These are phyloP conservation scores for Cottoperca gobio DNA, from an alignment of 2,797 vertebrate genomes.

Conservation along the genomic window DNA sequence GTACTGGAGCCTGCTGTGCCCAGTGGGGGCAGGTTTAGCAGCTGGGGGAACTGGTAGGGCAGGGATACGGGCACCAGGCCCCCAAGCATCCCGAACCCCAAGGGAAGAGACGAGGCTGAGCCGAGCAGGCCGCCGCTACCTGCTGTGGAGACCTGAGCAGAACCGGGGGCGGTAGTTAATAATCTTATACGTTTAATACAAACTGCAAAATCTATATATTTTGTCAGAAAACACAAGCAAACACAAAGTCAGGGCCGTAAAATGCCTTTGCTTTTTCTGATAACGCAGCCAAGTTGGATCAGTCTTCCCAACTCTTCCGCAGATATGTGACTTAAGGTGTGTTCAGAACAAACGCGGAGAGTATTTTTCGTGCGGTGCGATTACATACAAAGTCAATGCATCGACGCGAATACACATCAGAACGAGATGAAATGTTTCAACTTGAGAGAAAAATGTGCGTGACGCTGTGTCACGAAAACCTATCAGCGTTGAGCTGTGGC, in stretches of 20 bases:
- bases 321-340: too few species aligned
- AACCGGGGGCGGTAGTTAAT: too few species aligned
- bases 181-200: neutral
- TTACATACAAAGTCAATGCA: too few species aligned
- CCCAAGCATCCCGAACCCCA: slow-evolving; percentile 95
- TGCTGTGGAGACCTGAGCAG: slow-evolving; percentile 86
- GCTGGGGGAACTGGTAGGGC: slow-evolving; percentile 95
- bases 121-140: slow-evolving; percentile 88
- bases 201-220: neutral
- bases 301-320: neutral
- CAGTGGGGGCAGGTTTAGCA: slow-evolving; percentile 88
- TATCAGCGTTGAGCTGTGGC: too few species aligned
- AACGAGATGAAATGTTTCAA: too few species aligned
- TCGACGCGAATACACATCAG: too few species aligned
- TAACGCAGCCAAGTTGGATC: neutral
- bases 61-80: slow-evolving; percentile 95
- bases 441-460: too few species aligned
- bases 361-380: too few species aligned
- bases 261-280: neutral
- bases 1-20: slow-evolving; percentile 77
- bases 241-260: neutral
- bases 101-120: slow-evolving; percentile 88
- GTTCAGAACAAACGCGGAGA: too few species aligned
- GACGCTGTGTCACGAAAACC: too few species aligned
- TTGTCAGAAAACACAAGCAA: neutral